phyloP scores from a whole-genome alignment of 2,888 invertebrate genomes.

The Aelia acuminata region DNA sequence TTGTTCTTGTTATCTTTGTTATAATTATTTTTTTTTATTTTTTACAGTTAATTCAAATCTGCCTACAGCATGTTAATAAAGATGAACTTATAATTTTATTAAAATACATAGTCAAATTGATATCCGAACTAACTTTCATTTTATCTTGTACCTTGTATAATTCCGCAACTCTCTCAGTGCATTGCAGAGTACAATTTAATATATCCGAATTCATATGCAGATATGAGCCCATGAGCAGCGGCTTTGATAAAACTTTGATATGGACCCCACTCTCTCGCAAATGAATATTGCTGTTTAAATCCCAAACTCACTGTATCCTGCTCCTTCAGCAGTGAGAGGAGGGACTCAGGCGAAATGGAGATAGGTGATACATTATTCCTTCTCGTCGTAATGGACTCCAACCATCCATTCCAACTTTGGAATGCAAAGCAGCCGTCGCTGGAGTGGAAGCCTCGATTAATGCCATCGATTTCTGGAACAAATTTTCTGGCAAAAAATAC shows the following conservation, averaged over 20 bases:
- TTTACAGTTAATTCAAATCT: no score
- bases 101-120: no score
- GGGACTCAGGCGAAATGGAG: neutral
- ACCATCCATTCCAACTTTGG: constrained; percentile 41
- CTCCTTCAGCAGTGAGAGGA: constrained; percentile 3
- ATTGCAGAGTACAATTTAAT: constrained; percentile 8
- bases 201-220: constrained; percentile 23
- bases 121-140: neutral
- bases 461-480: constrained; percentile 20
- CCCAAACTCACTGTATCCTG: neutral
- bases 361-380: constrained; percentile 50
- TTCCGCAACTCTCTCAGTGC: neutral
- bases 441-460: constrained; percentile 23
- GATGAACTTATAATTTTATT: no score
- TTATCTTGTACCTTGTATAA: neutral
- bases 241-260: constrained; percentile 46
- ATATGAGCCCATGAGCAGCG: neutral
- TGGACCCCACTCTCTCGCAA: neutral
- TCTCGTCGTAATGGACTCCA: constrained; percentile 23
- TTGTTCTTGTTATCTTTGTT: no score
- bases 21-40: no score
- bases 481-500: constrained; percentile 27
- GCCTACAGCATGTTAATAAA: no score
- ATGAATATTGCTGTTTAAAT: constrained; percentile 39
- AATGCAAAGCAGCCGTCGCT: constrained; percentile 42